Evolutionary conservation across 2,888 invertebrate species (phyloP), one percentile per base, ranked within the genome.

Genomic region (Drosophila quinaria): DNA sequence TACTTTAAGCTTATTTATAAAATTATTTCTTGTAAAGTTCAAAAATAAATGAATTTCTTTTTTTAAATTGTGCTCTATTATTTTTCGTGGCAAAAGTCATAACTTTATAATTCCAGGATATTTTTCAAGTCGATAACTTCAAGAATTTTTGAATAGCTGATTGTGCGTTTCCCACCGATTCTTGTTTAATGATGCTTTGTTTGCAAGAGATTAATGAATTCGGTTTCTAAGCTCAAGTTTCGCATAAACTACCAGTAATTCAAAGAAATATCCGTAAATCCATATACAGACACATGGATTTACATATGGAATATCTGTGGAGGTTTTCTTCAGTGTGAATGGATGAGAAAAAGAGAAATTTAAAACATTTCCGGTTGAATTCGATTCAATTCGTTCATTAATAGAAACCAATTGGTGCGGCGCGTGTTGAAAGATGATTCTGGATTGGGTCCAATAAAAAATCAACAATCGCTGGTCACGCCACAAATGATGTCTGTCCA

Each of bases 171-270:
- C 89, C 78, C 84, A 83, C 63, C 50, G 66, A 29, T 10, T 65
- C 17, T 64, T 44, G 50, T 63, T 76, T 70, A 81, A 87, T 67
- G 78, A 87, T 70, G 68, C 70, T 78, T 72, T 77, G 74, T 77
- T 70, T 46, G 63, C 22, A n/a, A 19, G 64, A 85, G 90, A 85
- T 89, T 89, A 89, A 85, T 85, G 84, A 87, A 87, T 84, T 78
- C 79, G 66, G 67, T 62, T 68, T 47, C 68, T 47, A 51, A 76
- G 62, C 67, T 66, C 67, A 42, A 60, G 70, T 81, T 84, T 83
- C 66, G 78, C 87, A 70, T 58, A 54, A 62, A 56, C 58, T 59
- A 60, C 39, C 29, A 37, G 31, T 9, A 46, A 58, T 29, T 22
- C 11, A 19, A 11, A 37, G 9, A 59, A 49, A 59, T 58, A 56